Evolutionary conservation across 2,797 vertebrate genomes (phyloP), one percentile per base, ranked within the genome.

Genomic region (Gila robusta): DNA sequence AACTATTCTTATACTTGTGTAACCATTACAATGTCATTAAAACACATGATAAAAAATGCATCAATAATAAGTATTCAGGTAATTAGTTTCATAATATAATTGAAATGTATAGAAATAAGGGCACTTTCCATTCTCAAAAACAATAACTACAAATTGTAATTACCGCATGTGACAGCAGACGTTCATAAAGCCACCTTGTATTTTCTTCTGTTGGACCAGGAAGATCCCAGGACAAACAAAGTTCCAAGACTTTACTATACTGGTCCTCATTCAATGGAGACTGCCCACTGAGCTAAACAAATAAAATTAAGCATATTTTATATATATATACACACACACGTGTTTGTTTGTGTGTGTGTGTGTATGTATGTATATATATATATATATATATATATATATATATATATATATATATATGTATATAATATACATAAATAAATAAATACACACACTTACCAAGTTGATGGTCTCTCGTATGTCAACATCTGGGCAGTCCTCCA

Each of bases 401-500:
- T 39, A 39, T 39, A 39, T 39, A 39, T 39, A 37, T 37, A 37
- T 37, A 37, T 37, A 37, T 41, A 41, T 41, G 10, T 41, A 41
- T 9, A 41, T 41, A 41, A 1, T 41, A 41, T 41, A 41, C 2
- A 41, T 32, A 32, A 32, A 32, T 32, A 32, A 32, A 39, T 9
- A 44, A 11, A 44, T 3, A 44, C 41, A 44, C 9, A 44, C 56
- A 69, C n/a, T 44, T 44, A 84, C 62, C 73, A 84, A 56, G 14
- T 28, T 84, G 73, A 78, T 84, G 39, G 47, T 84, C 19, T 78
- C 83, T 39, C 12, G 11, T 8, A 78, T 21, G 32, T 84, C 74
- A 41, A 32, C 3, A 59, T 70, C 74, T 12, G 83, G 74, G 12
- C 83, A 85, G 8, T 85, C 74, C 5, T 85, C 74, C 26, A 85